Base-by-base conservation (phyloP, 2,888 invertebrate genomes). In the Pycnomerus fuliginosus region DNA sequence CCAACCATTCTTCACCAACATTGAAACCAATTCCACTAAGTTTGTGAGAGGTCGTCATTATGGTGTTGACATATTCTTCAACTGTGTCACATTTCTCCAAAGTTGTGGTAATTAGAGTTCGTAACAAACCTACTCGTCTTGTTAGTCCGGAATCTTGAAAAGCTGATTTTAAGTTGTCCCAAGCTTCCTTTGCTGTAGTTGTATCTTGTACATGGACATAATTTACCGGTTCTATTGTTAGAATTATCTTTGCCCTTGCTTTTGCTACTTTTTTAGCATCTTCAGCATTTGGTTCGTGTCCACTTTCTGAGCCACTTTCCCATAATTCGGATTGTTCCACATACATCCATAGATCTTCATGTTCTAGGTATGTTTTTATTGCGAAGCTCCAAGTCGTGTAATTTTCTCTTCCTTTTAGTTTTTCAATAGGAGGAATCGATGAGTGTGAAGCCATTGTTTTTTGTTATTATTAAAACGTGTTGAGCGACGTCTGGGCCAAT, bases 61-160 rank as follows among this genome's bases (percentile, higher is more conserved):
- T 13, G 4, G 5, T 31, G 5, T 7, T 13, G 7, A 31, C 11
- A 14, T 31, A 31, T 3, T 16, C 16, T 31, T 31, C 31, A 8
- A 31, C 31, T 4, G 13, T 8, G 4, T 10, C 8, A 27, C 4
- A 27, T 8, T 5, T 8, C 10, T 27, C 27, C 7, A 27, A 10
- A 8, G 7, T 27, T 8, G 57, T 60, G 3, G 54, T 61, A 1
- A 57, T 49, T 25, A 65, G 35, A 1, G 31, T 49, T 22, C 53
- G 46, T 13, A 66, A 34, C 15, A 66, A 40, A 17, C 54, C 50
- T 16, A 67, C 59, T 42, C 50, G 58, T 22, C 65, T 38, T 2
- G 60, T 58, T 2, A 63, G 43, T 14, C 62, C 64, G n/a, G 48
- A 44, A 34, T 67, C 64, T 27, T 65, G 52, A 42, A 63, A 65